Percentiles rank a stretch among this genome's conserved stretches.
phyloP scores from a whole-genome alignment of 2,113 vertebrate species.

The Grus americana region DNA sequence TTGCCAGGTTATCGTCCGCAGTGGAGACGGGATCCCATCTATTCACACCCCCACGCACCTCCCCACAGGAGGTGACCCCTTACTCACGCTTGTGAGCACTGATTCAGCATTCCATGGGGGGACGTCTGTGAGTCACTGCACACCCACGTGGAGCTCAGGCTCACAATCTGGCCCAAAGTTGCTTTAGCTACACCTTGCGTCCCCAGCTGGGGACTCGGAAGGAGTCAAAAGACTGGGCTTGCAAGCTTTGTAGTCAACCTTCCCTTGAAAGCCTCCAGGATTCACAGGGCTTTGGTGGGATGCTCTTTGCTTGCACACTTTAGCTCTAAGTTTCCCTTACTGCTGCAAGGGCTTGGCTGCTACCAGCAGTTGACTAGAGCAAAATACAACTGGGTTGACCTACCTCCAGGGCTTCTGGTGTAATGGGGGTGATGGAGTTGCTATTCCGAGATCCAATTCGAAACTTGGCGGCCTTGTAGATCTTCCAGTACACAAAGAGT shows the following conservation, averaged over 20 bases:
- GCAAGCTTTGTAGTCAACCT: background rate
- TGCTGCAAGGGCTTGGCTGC: background rate
- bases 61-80: background rate
- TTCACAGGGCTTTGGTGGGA: background rate
- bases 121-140: background rate
- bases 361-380: background rate
- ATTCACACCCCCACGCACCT: background rate
- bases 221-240: background rate
- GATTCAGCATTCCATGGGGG: conserved; percentile 26
- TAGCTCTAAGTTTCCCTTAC: background rate
- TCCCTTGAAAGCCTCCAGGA: background rate
- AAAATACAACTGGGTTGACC: background rate
- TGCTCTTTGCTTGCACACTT: background rate
- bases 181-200: background rate
- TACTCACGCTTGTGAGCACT: background rate
- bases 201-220: background rate
- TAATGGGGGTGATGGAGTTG: conserved; percentile 88
- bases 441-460: conserved; percentile 86
- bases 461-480: conserved; percentile 94
- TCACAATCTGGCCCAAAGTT: background rate
- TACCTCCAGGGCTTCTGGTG: conserved; percentile 82
- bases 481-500: conserved; percentile 98
- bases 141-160: background rate
- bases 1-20: background rate
- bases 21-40: background rate